phyloP scores from a whole-genome alignment of 2,797 vertebrate genomes.

The Danio aesculapii region DNA sequence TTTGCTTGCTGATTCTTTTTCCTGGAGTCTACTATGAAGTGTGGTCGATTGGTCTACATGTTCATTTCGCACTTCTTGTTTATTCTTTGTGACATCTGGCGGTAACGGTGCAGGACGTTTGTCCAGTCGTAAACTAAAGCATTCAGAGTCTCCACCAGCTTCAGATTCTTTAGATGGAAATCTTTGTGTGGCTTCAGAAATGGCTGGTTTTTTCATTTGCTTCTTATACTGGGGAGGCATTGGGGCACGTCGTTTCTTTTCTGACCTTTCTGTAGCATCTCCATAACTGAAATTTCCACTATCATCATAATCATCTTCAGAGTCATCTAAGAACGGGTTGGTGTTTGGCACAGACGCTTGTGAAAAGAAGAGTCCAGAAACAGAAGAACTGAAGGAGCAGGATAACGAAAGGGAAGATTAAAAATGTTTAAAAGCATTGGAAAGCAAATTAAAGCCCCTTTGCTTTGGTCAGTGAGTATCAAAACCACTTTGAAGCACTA shows the following conservation, averaged over 20 bases:
- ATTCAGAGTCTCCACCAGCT: neutral
- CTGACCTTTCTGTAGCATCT: neutral
- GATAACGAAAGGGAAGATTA: slow-evolving; percentile 37
- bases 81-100: slow-evolving; percentile 54
- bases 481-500: slow-evolving; percentile 10
- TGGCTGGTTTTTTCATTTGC: neutral
- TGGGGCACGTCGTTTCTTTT: slow-evolving; percentile 62
- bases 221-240: slow-evolving; percentile 46
- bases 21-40: neutral
- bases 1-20: neutral
- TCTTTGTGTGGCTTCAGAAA: neutral
- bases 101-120: slow-evolving; percentile 72
- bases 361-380: slow-evolving; percentile 44
- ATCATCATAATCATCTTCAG: neutral
- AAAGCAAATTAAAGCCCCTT: neutral
- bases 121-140: slow-evolving; percentile 48
- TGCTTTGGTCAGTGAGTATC: neutral
- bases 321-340: slow-evolving; percentile 51
- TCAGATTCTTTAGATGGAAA: slow-evolving; percentile 39
- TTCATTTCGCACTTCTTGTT: slow-evolving; percentile 38
- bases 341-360: slow-evolving; percentile 26
- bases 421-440: neutral
- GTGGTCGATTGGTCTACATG: slow-evolving; percentile 6
- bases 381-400: slow-evolving; percentile 53
- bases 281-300: neutral